Evolutionary conservation across 2,113 vertebrate genomes (phyloP), one percentile per base, ranked within the genome.

Genomic region (Apeltes quadracus): DNA sequence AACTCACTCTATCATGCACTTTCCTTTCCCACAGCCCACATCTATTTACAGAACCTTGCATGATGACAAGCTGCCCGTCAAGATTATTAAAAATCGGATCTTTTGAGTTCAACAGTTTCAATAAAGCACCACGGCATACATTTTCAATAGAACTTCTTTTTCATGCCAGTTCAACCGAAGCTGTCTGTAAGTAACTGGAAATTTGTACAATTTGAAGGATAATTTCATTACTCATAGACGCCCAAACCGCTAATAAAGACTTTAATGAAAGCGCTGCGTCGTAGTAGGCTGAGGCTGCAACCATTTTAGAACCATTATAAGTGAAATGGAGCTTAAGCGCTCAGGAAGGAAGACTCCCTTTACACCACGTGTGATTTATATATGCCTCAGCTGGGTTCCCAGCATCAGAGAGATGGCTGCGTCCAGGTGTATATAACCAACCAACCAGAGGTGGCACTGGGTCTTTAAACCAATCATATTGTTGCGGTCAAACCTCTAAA

Each of bases 221-320:
- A 43, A 68, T 2, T 22, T 10, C n/a, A 15, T 69, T 48, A 15
- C 69, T 69, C 6, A 12, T 18, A 14, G 59, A 13, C 23, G 34
- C 20, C 2, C 14, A 25, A 63, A 50, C 61, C 39, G 39, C n/a
- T 53, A 46, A 61, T n/a, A 20, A 34, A 69, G 39, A 81, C 36
- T 58, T 84, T 84, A 84, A 88, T 90, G 56, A 86, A 73, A 53
- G 25, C 68, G n/a, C 29, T 16, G 71, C 71, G 72, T 64, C 53
- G 71, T 69, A 70, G 70, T 66, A 53, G 54, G 6, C 61, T 41
- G 51, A 51, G 53, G 69, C 55, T 69, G 32, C 32, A 34, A 48
- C 58, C 66, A 68, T 76, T 85, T 83, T 73, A 66, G 16, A 61
- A 46, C 80, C 71, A 84, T 84, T 84, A n/a, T n/a, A n/a, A n/a